These are phyloP conservation scores for Lepidurus arcticus DNA, from an alignment of 1,140 invertebrate genomes.

Conservation along the genomic window DNA sequence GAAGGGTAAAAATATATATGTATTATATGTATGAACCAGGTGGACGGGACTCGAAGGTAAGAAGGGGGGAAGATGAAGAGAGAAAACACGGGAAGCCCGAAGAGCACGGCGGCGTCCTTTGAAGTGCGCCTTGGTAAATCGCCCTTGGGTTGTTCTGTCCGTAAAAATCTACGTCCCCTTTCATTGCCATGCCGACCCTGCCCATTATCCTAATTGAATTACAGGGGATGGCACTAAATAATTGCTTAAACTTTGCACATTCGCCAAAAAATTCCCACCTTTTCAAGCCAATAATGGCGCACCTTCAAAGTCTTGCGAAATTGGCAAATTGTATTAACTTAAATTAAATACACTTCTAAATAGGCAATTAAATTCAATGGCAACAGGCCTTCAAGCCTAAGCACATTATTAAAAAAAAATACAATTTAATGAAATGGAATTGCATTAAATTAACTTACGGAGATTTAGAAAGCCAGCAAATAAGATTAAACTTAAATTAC, in stretches of 20 bases:
- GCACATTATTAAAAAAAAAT: too few species aligned
- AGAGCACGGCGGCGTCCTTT: conserved; percentile 6
- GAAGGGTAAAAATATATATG: not conserved
- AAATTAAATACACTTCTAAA: too few species aligned
- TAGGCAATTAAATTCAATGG: too few species aligned
- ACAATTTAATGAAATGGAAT: too few species aligned
- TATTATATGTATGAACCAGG: not conserved
- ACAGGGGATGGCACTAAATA: conserved; percentile 8
- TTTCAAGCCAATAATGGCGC: too few species aligned
- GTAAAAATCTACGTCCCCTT: conserved; percentile 19
- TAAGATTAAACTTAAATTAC: too few species aligned
- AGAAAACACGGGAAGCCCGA: not conserved
- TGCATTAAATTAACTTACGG: too few species aligned
- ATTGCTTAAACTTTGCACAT: not conserved
- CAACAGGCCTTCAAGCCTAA: too few species aligned
- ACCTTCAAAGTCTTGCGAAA: too few species aligned
- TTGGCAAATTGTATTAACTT: too few species aligned
- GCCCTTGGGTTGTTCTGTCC: conserved; percentile 14
- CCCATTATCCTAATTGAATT: conserved; percentile 20
- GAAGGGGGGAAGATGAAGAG: not conserved
- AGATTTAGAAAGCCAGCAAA: too few species aligned
- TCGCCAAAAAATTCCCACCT: not conserved
- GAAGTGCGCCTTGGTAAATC: conserved; percentile 10
- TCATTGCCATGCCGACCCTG: conserved; percentile 20
- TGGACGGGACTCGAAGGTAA: not conserved